A percentile compares a stretch with the other conserved stretches of the same genome.
These are phyloP conservation scores for Erannis defoliaria DNA, from an alignment of 2,888 invertebrate genomes.

Conservation along the genomic window DNA sequence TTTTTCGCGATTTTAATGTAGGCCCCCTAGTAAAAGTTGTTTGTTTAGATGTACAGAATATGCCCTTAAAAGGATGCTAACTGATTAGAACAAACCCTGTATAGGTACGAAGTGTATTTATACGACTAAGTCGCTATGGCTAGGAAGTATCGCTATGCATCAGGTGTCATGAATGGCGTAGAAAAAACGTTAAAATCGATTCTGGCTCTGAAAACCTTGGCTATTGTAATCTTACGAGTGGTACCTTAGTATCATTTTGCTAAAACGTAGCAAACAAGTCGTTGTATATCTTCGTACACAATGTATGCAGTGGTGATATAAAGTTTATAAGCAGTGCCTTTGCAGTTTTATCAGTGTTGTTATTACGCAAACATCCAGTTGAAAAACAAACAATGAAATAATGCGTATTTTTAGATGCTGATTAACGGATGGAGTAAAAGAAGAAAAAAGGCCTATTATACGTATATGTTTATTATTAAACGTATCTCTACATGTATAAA, in stretches of 20 bases:
- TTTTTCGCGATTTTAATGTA: too few species aligned
- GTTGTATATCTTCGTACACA: neutral
- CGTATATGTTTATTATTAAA: too few species aligned
- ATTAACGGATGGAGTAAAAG: too few species aligned
- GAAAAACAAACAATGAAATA: slow-evolving; percentile 10
- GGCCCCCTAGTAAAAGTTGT: too few species aligned
- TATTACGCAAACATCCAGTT: slow-evolving; percentile 2
- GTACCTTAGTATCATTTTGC: too few species aligned
- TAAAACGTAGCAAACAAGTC: neutral
- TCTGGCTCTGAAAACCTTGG: neutral
- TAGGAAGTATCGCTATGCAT: slow-evolving; percentile 11
- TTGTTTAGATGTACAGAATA: too few species aligned
- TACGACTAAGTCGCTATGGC: too few species aligned
- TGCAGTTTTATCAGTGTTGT: slow-evolving; percentile 2
- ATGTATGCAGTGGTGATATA: neutral
- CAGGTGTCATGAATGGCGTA: neutral
- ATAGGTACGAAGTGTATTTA: neutral
- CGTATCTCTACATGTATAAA: too few species aligned
- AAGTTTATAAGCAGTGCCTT: neutral
- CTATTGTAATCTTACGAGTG: neutral
- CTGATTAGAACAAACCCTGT: too few species aligned
- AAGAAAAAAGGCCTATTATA: neutral
- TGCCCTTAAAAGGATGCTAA: too few species aligned
- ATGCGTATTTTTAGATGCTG: slow-evolving; percentile 59
- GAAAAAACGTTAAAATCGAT: neutral